Conservation (phyloP, 2,797 vertebrate genomes). For the Spinus pinus region DNA sequence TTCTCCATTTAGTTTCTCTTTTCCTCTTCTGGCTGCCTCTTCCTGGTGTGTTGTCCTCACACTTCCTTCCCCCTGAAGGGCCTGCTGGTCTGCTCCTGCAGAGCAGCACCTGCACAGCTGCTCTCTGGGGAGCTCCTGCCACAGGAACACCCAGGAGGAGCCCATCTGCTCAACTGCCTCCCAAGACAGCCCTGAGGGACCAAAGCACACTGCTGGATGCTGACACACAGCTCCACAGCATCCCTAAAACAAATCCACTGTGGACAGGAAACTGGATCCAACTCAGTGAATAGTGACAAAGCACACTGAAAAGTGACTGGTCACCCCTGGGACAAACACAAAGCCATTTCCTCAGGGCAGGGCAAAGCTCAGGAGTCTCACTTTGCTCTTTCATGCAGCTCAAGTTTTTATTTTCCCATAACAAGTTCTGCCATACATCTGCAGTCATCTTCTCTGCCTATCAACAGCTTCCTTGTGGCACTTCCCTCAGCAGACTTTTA, state of each 20-base stretch:
- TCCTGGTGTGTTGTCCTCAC: neutral
- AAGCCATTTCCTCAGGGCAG: neutral
- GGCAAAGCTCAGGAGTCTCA: neutral
- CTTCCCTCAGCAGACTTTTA: neutral
- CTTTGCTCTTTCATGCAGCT: neutral
- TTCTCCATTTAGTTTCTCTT: neutral
- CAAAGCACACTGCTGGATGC: neutral
- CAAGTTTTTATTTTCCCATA: neutral
- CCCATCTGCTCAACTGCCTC: neutral
- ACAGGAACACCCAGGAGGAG: neutral
- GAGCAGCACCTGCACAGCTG: neutral
- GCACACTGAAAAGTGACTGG: neutral
- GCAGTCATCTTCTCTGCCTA: neutral
- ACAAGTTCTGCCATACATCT: neutral
- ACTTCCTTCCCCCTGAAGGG: neutral
- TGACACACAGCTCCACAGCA: neutral
- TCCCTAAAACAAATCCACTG: neutral
- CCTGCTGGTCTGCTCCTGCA: neutral
- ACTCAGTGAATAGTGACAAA: neutral
- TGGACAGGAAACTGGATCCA: neutral
- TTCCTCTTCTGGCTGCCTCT: neutral
- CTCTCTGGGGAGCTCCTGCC: neutral
- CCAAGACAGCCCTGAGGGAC: neutral
- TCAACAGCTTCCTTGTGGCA: rapidly evolving
- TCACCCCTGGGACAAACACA: neutral